Evolutionary conservation across 2,113 vertebrate species (phyloP).

Genomic region (Myanophis thanlyinensis): DNA sequence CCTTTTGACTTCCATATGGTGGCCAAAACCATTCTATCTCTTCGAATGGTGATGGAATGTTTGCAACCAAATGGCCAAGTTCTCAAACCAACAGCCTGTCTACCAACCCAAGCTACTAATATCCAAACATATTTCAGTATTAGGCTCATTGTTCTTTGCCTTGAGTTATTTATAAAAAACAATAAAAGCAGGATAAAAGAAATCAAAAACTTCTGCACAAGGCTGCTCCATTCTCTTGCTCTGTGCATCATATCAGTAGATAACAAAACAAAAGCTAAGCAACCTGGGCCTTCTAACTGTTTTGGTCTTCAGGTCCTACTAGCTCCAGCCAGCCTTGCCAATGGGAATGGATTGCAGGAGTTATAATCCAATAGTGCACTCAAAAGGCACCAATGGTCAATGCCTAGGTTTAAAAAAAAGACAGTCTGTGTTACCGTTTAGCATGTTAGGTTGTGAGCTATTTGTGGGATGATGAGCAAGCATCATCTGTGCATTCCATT

Average conservation of each 20-base stretch:
- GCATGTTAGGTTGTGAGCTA: not conserved
- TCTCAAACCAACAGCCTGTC: no score
- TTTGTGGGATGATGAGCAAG: not conserved
- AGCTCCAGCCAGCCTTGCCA: not conserved
- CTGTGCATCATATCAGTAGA: not conserved
- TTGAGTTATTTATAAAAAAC: no score
- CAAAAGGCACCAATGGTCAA: not conserved
- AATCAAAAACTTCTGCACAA: not conserved
- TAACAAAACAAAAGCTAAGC: not conserved
- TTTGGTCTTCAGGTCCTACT: not conserved
- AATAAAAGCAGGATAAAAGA: no score
- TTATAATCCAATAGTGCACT: not conserved
- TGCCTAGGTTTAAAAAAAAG: not conserved
- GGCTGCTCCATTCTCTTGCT: not conserved
- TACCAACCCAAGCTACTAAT: no score
- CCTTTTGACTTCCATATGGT: not conserved
- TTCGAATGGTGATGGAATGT: no score
- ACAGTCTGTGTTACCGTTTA: not conserved
- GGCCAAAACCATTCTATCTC: not conserved
- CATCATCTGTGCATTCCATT: not conserved
- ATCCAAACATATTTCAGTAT: no score
- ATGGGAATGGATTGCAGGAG: not conserved
- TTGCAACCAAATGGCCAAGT: no score
- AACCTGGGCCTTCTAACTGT: not conserved
- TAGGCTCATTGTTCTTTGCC: no score